These are phyloP conservation scores for Artibeus jamaicensis DNA, from an alignment of 2,797 vertebrate species.

Conservation along the genomic window DNA sequence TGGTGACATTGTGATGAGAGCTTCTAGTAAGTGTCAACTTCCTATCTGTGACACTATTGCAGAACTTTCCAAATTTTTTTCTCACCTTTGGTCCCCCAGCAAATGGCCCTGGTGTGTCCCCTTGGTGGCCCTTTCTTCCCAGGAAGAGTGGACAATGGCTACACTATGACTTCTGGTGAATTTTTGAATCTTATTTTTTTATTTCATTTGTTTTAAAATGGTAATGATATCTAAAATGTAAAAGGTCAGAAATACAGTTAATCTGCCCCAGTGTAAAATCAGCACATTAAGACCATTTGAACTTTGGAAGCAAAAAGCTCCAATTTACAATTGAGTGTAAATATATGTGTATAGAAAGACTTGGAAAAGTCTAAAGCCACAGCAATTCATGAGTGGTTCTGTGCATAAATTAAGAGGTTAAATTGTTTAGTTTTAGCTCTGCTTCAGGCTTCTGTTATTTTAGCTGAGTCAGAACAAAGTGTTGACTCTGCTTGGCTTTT, in stretches of 20 bases:
- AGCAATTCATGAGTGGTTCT: neutral
- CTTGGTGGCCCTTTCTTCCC: neutral
- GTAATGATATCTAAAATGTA: neutral
- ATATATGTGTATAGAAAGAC: neutral
- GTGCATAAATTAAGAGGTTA: constrained; percentile 7
- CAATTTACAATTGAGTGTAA: neutral
- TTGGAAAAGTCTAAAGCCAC: neutral
- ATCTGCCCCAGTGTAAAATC: neutral
- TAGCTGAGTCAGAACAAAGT: neutral
- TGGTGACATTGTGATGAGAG: neutral
- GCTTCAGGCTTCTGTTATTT: neutral
- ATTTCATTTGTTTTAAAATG: constrained; percentile 15
- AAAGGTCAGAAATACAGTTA: neutral
- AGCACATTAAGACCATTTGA: neutral
- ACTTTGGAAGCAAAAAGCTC: neutral
- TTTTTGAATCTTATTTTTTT: neutral
- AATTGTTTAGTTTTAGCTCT: neutral
- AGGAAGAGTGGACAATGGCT: neutral
- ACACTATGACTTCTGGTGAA: neutral
- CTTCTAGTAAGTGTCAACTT: neutral
- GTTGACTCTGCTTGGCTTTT: neutral
- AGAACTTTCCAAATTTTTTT: neutral
- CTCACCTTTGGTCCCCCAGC: neutral
- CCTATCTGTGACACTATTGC: neutral
- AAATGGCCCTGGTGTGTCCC: neutral